These are phyloP conservation scores for Empis livida DNA, from an alignment of 2,888 invertebrate genomes.

Conservation along the genomic window DNA sequence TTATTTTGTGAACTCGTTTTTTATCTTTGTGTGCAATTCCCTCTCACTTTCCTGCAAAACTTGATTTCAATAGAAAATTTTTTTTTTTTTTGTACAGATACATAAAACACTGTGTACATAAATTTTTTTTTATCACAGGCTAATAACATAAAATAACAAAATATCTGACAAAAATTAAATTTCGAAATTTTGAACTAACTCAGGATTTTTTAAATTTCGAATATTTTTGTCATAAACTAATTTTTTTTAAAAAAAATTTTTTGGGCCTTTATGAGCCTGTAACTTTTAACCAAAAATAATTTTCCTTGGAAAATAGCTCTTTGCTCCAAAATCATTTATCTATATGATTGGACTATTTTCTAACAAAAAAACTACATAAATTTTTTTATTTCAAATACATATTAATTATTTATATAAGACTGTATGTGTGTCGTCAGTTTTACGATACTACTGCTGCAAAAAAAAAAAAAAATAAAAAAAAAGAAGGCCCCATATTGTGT, in stretches of 20 bases:
- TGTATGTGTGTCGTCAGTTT: neutral
- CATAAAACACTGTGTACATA: too few species aligned
- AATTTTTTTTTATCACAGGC: too few species aligned
- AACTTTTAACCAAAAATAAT: too few species aligned
- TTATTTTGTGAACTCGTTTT: slow-evolving; percentile 8
- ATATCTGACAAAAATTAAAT: neutral
- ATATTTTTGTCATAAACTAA: too few species aligned
- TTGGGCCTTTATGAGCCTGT: too few species aligned
- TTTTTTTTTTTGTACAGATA: too few species aligned
- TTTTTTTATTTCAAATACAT: slow-evolving; percentile 1
- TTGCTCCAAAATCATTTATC: too few species aligned
- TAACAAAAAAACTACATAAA: too few species aligned
- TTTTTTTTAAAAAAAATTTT: too few species aligned
- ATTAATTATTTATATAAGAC: slow-evolving; percentile 1
- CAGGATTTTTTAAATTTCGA: neutral
- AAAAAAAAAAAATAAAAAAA: neutral
- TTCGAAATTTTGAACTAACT: slow-evolving; percentile 1
- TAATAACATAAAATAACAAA: neutral
- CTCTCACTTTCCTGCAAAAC: slow-evolving; percentile 37
- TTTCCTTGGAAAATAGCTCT: too few species aligned
- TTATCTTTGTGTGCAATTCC: slow-evolving; percentile 16
- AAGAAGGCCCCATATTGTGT: slow-evolving; percentile 28
- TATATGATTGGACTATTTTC: too few species aligned
- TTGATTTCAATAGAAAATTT: slow-evolving; percentile 16
- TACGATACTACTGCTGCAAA: neutral